Conservation (phyloP, 2,797 vertebrate genomes). For the Clarias laeviceps region DNA sequence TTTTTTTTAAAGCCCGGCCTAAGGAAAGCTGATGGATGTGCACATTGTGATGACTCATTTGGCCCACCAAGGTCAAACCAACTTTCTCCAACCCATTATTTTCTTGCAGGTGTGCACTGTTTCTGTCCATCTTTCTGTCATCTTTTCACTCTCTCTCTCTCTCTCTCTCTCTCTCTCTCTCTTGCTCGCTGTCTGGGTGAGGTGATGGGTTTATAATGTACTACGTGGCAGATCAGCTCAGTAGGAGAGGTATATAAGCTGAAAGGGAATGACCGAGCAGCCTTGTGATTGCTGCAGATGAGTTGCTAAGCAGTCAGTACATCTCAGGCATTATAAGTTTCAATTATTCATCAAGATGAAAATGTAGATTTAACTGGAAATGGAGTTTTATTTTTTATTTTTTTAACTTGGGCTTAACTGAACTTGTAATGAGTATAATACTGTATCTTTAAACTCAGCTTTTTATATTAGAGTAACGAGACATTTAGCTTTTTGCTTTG, state of each 20-base stretch:
- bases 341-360: slow-evolving; percentile 49
- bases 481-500: not conserved
- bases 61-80: slow-evolving; percentile 39
- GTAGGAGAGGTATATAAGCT: not conserved
- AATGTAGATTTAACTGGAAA: slow-evolving; percentile 47
- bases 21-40: slow-evolving; percentile 43
- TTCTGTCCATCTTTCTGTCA: not conserved
- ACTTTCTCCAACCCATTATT: slow-evolving; percentile 26
- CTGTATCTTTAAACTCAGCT: slow-evolving; percentile 7
- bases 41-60: slow-evolving; percentile 20
- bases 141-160: not conserved
- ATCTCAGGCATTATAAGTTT: slow-evolving; percentile 34
- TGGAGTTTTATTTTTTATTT: not conserved
- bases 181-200: slow-evolving; percentile 9
- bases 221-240: slow-evolving; percentile 19
- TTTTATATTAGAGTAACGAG: not conserved
- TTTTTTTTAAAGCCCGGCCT: slow-evolving; percentile 25
- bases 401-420: not conserved
- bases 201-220: slow-evolving; percentile 44
- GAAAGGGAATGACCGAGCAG: slow-evolving; percentile 45
- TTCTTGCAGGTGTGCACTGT: slow-evolving; percentile 8
- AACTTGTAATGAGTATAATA: not conserved
- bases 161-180: not conserved
- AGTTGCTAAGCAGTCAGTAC: slow-evolving; percentile 26
- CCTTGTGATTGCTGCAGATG: slow-evolving; percentile 38